These are phyloP conservation scores for Malurus elegans DNA, from an alignment of 2,113 vertebrate species.

Conservation along the genomic window DNA sequence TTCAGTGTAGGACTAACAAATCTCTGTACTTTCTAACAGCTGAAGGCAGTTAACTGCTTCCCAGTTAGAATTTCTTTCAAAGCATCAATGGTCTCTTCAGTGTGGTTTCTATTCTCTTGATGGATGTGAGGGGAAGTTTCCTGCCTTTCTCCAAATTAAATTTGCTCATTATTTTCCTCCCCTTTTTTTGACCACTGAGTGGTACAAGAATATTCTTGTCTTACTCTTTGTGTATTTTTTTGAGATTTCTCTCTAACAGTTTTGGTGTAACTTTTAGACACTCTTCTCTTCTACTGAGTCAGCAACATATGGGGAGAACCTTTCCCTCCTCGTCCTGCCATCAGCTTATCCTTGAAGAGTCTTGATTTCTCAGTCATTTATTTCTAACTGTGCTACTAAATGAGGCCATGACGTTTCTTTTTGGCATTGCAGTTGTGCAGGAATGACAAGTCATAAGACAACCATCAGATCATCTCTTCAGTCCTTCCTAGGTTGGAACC, in stretches of 20 bases:
- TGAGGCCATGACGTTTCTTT: neutral
- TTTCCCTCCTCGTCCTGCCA: neutral
- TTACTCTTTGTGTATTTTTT: neutral
- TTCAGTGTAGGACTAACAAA: neutral
- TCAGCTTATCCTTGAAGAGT: neutral
- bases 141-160: neutral
- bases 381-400: neutral
- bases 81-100: rapidly evolving
- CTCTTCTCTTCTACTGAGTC: neutral
- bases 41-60: neutral
- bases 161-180: neutral
- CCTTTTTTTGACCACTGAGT: neutral
- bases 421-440: neutral
- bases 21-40: rapidly evolving
- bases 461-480: neutral
- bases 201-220: neutral
- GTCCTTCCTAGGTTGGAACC: neutral
- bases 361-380: neutral
- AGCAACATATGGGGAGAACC: rapidly evolving
- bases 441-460: neutral
- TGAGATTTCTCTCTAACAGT: neutral
- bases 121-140: neutral
- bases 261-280: neutral
- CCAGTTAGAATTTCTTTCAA: neutral
- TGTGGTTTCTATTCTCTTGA: neutral